Conservation (phyloP, 2,888 invertebrate species). For the Drosophila merina region DNA sequence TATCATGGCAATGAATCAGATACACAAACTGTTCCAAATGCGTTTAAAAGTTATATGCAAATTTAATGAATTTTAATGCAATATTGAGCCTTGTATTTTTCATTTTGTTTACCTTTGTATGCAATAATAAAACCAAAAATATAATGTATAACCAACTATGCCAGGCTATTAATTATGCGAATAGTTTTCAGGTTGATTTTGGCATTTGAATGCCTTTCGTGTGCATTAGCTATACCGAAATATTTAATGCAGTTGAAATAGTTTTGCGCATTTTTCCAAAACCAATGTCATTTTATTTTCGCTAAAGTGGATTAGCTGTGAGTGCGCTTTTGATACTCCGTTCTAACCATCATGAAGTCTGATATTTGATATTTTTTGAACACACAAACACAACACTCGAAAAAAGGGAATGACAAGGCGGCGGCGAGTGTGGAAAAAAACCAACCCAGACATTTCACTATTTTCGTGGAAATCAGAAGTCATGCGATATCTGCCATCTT, state of each 20-base stretch:
- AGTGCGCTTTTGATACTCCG: constrained; percentile 23
- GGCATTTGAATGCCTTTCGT: constrained; percentile 36
- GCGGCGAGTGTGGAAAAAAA: neutral
- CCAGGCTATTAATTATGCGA: constrained; percentile 44
- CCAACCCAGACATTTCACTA: constrained; percentile 1
- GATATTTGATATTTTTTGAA: neutral
- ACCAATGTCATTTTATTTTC: constrained; percentile 20
- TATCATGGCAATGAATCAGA: constrained; percentile 33
- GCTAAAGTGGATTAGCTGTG: constrained; percentile 28
- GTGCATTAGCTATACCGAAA: constrained; percentile 23
- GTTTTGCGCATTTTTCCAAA: constrained; percentile 19
- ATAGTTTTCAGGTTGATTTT: constrained; percentile 34
- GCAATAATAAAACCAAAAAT: constrained; percentile 26
- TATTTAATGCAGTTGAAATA: constrained; percentile 27
- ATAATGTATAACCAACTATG: constrained; percentile 40
- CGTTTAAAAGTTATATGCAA: constrained; percentile 28
- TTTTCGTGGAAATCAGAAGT: constrained; percentile 3
- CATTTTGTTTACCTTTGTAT: constrained; percentile 11
- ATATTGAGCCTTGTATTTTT: neutral
- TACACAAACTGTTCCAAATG: constrained; percentile 36
- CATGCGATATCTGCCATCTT: constrained; percentile 35
- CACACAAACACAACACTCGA: neutral
- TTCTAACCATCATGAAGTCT: neutral
- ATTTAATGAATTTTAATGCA: constrained; percentile 42
- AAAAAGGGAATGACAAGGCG: neutral